Base-by-base conservation (phyloP, 2,797 vertebrate genomes). In the Myotis daubentonii region DNA sequence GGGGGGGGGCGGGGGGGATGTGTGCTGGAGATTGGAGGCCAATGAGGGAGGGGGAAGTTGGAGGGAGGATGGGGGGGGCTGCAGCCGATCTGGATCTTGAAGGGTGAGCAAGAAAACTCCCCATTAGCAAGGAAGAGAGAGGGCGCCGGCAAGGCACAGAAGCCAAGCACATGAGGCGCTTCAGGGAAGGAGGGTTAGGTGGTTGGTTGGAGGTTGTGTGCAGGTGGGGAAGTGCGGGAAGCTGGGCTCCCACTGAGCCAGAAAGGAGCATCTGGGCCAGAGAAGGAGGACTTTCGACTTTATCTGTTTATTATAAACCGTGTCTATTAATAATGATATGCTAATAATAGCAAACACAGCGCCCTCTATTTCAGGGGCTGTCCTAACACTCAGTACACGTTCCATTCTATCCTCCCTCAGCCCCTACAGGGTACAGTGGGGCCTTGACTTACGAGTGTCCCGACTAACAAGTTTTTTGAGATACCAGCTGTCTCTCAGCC, bases 41-140 rank as follows among this genome's bases (percentile, higher is more conserved):
- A 2, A 0, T 0, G 41, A 84, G 65, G 38, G 30, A 8, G 9
- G 0, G 51, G 23, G 15, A 51, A 36, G 1, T 19, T 28, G 3
- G 33, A 25, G 36, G 25, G 19, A 44, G 44, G 41, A 3, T 7
- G 5, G 28, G 2, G 2, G 3, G 30, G 62, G 13, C n/a, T n/a
- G 28, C 0, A 1, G 23, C n/a, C 22, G 51, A 36, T 36, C 22
- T 44, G 25, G 15, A 51, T 60, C 55, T 79, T 36, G 49, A 78
- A 70, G 71, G 65, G 44, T 13, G 25, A 79, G 55, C 13, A 10
- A 19, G 76, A 44, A 60, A 70, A 49, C 33, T 49, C 74, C 15
- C 0, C 8, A 2, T 28, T 23, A 4, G 51, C 0, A 0, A 1
- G 23, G 55, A 41, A 84, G 53, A 6, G 4, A 7, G 38, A 74